Evolutionary conservation across 2,888 invertebrate species (phyloP).

Genomic region (Strigamia maritima): DNA sequence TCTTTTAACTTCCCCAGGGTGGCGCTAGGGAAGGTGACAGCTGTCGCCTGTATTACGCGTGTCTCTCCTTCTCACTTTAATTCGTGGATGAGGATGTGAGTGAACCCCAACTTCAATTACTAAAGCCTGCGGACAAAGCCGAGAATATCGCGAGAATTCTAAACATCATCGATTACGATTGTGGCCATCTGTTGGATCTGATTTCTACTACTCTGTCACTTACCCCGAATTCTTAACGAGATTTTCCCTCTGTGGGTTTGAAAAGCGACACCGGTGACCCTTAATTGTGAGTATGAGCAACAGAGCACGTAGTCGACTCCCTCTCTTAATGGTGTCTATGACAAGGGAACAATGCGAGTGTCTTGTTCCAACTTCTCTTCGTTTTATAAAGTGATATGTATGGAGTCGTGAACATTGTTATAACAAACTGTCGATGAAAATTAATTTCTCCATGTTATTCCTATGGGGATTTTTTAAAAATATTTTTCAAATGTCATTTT

Average conservation of each 20-base stretch:
- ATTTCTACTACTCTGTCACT: not conserved
- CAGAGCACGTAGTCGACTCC: not conserved
- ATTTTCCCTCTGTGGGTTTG: not conserved
- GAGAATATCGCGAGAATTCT: conserved; percentile 9
- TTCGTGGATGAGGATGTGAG: not conserved
- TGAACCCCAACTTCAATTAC: conserved; percentile 24
- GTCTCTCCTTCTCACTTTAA: not conserved
- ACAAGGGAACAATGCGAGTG: not conserved
- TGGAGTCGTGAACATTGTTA: no score
- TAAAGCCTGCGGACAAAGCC: not conserved
- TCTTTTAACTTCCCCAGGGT: conserved; percentile 21
- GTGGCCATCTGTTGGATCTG: conserved; percentile 9
- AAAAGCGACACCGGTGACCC: conserved; percentile 6
- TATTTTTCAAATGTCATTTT: no score
- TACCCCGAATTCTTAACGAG: not conserved
- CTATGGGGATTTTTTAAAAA: no score
- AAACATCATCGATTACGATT: conserved; percentile 4
- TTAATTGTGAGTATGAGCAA: not conserved
- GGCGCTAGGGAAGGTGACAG: conserved; percentile 14
- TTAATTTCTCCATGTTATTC: no score
- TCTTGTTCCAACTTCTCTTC: not conserved
- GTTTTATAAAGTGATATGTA: no score
- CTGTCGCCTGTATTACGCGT: not conserved
- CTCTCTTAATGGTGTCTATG: not conserved
- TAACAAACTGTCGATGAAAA: no score